These are phyloP conservation scores for Perdita meconis DNA, from an alignment of 2,888 invertebrate genomes.

Conservation along the genomic window DNA sequence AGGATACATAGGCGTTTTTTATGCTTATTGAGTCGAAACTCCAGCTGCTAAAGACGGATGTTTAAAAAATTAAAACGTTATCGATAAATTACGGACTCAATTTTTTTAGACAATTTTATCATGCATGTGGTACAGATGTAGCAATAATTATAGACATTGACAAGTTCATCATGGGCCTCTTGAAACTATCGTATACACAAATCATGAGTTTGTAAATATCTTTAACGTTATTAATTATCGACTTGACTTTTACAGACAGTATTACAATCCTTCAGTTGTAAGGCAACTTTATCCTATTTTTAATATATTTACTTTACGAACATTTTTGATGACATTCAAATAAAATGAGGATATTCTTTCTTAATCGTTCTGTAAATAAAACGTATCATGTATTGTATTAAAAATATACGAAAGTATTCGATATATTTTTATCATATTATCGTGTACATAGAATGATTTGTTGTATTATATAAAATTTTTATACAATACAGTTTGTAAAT, in stretches of 20 bases:
- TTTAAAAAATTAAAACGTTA: not conserved
- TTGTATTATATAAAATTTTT: slow-evolving; percentile 1
- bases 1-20: slow-evolving; percentile 8
- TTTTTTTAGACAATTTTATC: not conserved
- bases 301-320: no score
- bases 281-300: not conserved
- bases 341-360: no score
- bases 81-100: not conserved
- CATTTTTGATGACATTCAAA: no score
- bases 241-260: slow-evolving; percentile 6
- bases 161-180: not conserved
- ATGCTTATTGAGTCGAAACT: not conserved
- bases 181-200: not conserved
- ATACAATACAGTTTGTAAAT: not conserved
- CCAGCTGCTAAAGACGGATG: not conserved
- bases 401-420: not conserved
- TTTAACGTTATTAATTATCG: not conserved
- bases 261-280: not conserved
- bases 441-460: not conserved
- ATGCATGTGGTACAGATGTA: slow-evolving; percentile 7
- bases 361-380: not conserved
- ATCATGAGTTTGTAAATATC: slow-evolving; percentile 1
- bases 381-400: not conserved
- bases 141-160: not conserved
- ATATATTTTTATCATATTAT: not conserved